Evolutionary conservation across 2,113 vertebrate genomes (phyloP), one percentile per base, ranked within the genome.

Genomic region (Cephalopholis sonnerati): DNA sequence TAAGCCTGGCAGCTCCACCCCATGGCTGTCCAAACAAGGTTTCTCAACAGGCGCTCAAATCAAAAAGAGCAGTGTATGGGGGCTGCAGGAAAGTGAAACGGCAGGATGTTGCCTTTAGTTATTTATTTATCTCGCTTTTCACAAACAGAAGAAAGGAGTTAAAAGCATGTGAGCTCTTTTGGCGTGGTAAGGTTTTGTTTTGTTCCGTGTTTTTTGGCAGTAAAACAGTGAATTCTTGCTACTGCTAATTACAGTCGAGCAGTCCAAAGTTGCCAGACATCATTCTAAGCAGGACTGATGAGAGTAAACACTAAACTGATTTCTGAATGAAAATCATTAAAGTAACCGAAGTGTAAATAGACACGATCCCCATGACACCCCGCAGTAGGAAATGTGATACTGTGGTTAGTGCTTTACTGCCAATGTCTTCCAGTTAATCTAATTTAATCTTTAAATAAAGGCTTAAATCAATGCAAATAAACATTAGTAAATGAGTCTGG

Each of bases 1-100:
- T 96, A 96, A 95, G 95, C 93, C 92, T 95, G 93, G 91, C 93
- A 95, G 91, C 95, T 95, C 96, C 94, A 95, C 94, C 94, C 95
- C 90, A 77, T 94, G 93, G 95, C 96, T 96, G 95, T 97, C 95
- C 93, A 97, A 97, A 97, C 94, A 96, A 93, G 90, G 95, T 95
- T 97, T 97, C 95, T 95, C 95, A 93, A 93, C 93, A 94, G 96
- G 96, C 95, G 78, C 80, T 81, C 84, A 96, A 95, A 95, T 98
- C 95, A 96, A 96, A 95, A 94, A 97, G 95, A 95, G 70, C 93
- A 94, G 83, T 67, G 91, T 86, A 87, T 58, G 87, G 87, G 83
- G 91, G 85, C 92, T 91, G 79, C 84, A 90, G 93, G 93, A 94
- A 95, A 92, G 91, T 89, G 92, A 93, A 94, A 92, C 90, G 78